A percentile compares a stretch with the other conserved stretches of the same genome.
phyloP scores from a whole-genome alignment of 2,888 invertebrate species.

The Drosophila greeni region DNA sequence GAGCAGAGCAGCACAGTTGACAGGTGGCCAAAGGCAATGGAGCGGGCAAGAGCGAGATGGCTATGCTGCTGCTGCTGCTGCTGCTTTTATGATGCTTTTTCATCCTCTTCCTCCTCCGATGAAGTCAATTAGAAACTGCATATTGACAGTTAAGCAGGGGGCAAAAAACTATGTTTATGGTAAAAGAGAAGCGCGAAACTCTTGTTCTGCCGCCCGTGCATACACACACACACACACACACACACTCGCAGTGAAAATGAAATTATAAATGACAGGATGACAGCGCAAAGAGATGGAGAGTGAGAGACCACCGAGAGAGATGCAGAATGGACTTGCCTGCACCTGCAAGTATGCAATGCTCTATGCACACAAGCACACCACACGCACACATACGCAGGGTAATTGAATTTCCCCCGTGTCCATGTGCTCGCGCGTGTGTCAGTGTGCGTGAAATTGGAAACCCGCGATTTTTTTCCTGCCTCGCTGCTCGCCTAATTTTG shows the following conservation, averaged over 20 bases:
- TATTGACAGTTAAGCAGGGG: slow-evolving; percentile 22
- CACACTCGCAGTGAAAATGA: slow-evolving; percentile 26
- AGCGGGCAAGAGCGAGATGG: slow-evolving; percentile 13
- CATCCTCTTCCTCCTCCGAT: slow-evolving; percentile 13
- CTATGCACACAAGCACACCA: slow-evolving; percentile 5
- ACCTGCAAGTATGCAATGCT: slow-evolving; percentile 41
- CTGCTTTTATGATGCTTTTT: background rate
- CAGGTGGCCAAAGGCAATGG: slow-evolving; percentile 30
- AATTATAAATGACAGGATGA: slow-evolving; percentile 41
- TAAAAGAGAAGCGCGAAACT: slow-evolving; percentile 17
- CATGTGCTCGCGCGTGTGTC: background rate
- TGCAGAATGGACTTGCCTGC: slow-evolving; percentile 23
- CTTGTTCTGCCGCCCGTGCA: background rate
- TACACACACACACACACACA: background rate
- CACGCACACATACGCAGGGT: slow-evolving; percentile 11
- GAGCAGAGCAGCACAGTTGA: slow-evolving; percentile 11
- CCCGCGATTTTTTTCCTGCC: slow-evolving; percentile 23
- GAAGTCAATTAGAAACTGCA: slow-evolving; percentile 43
- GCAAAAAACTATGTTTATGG: slow-evolving; percentile 17
- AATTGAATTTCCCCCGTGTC: slow-evolving; percentile 32
- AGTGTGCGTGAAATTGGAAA: slow-evolving; percentile 13
- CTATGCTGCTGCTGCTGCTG: slow-evolving; percentile 3
- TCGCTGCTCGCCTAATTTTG: slow-evolving; percentile 8
- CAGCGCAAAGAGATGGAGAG: slow-evolving; percentile 7
- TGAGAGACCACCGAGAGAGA: slow-evolving; percentile 9